Percentiles rank a stretch among this genome's conserved stretches.
These are phyloP conservation scores for Motacilla alba DNA, from an alignment of 2,113 vertebrate genomes.

Conservation along the genomic window DNA sequence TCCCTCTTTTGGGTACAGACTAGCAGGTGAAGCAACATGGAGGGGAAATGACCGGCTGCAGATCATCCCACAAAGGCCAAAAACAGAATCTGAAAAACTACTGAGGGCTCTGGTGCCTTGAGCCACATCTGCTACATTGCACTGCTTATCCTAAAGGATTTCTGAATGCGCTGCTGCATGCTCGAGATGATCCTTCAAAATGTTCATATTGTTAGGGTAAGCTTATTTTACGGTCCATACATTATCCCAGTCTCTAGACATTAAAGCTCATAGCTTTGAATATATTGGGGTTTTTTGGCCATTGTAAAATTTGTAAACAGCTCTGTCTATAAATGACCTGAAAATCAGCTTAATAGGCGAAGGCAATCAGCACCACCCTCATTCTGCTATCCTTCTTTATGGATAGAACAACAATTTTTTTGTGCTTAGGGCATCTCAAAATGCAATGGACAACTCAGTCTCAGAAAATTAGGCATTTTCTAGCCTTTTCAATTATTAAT, in stretches of 20 bases:
- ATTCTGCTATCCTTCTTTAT: neutral
- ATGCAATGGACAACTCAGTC: neutral
- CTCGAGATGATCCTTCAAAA: neutral
- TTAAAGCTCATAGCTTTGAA: neutral
- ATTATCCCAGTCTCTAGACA: neutral
- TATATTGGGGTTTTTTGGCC: neutral
- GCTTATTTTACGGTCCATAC: neutral
- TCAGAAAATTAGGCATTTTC: neutral
- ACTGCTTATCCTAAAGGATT: neutral
- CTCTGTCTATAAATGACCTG: neutral
- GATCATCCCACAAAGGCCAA: neutral
- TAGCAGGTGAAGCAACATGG: neutral
- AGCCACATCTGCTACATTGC: neutral
- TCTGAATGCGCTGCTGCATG: neutral
- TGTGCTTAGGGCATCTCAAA: neutral
- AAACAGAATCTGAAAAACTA: neutral
- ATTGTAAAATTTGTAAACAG: neutral
- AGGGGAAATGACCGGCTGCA: rapidly evolving
- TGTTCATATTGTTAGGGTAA: neutral
- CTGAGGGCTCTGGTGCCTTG: neutral
- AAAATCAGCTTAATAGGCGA: neutral
- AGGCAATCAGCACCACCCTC: neutral
- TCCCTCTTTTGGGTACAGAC: neutral
- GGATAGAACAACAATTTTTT: neutral
- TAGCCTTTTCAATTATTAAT: neutral